Conservation (phyloP, 2,113 vertebrate genomes). For the Crotalus tigris region DNA sequence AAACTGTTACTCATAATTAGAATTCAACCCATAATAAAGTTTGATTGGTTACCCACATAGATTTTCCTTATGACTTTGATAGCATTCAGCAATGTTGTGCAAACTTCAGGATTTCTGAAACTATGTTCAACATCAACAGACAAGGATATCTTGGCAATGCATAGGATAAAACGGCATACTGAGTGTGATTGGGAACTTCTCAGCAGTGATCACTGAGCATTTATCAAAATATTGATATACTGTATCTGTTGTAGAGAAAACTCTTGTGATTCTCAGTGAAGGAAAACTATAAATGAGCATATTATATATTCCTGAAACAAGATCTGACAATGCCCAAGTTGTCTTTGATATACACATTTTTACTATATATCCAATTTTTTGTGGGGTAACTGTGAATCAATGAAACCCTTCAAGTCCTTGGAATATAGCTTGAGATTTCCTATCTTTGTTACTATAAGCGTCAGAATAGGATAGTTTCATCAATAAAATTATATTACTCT, state of each 20-base stretch:
- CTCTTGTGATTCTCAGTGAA: not conserved
- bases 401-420: not conserved
- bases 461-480: not conserved
- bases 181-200: not conserved
- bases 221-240: not conserved
- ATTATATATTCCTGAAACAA: not conserved
- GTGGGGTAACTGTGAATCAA: not conserved
- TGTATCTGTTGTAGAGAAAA: not conserved
- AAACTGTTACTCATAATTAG: not conserved
- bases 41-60: not conserved
- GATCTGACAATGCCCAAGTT: not conserved
- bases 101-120: not conserved
- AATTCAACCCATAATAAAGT: not conserved
- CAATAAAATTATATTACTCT: not conserved
- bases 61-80: not conserved
- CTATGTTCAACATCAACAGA: not conserved
- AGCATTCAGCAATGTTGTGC: not conserved
- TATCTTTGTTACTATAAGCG: not conserved
- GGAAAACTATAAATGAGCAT: not conserved
- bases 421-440: not conserved
- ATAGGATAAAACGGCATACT: not conserved
- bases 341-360: not conserved
- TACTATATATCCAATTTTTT: not conserved
- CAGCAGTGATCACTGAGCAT: not conserved
- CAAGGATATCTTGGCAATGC: not conserved